phyloP scores from a whole-genome alignment of 2,888 invertebrate genomes.

The Idaea aversata region DNA sequence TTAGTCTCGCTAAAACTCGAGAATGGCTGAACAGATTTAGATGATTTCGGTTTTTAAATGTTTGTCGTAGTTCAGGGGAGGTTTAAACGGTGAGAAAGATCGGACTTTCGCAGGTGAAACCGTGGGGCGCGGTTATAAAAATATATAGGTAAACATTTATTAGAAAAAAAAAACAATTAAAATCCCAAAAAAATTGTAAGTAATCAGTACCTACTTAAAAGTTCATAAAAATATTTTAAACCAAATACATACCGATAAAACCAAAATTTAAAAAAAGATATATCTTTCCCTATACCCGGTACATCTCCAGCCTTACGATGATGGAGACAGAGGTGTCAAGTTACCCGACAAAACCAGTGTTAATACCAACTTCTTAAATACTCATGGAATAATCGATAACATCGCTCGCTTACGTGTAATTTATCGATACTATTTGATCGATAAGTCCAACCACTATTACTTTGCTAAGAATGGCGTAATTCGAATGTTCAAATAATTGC shows the following conservation, averaged over 20 bases:
- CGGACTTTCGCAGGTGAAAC: no score
- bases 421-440: constrained; percentile 48
- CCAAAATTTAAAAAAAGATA: no score
- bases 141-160: background rate
- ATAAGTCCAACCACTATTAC: constrained; percentile 24
- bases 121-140: no score
- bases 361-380: constrained; percentile 58
- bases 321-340: constrained; percentile 49
- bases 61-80: no score
- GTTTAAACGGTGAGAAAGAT: no score
- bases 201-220: background rate
- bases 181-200: background rate
- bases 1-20: no score
- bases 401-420: constrained; percentile 41
- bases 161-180: background rate
- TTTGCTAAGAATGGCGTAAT: background rate
- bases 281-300: constrained; percentile 27
- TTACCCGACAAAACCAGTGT: constrained; percentile 67
- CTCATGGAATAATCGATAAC: constrained; percentile 60
- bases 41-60: no score
- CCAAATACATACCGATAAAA: no score
- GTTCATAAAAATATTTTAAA: background rate
- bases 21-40: no score
- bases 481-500: background rate
- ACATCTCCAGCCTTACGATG: constrained; percentile 29